Evolutionary conservation across 2,888 invertebrate genomes (phyloP).

Genomic region (Suillia variegata): DNA sequence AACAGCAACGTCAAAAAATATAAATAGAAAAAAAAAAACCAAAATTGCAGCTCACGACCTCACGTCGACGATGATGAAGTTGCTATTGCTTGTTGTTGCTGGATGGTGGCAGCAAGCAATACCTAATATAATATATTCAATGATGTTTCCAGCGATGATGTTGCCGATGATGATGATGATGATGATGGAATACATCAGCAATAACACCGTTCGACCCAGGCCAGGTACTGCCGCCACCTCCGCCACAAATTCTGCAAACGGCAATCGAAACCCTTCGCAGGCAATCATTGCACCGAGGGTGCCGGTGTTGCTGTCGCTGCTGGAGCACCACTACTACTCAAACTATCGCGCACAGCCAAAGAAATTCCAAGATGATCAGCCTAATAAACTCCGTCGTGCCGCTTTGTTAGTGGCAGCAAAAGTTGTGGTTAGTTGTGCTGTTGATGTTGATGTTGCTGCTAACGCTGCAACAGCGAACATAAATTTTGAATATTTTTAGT

Average conservation of each 20-base stretch:
- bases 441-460: not conserved
- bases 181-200: slow-evolving; percentile 1
- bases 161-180: not conserved
- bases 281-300: not conserved
- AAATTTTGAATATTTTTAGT: not conserved
- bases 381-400: not conserved
- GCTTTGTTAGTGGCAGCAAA: not conserved
- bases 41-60: slow-evolving; percentile 33
- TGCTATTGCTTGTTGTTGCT: slow-evolving; percentile 12
- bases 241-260: not conserved
- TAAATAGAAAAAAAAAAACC: not conserved
- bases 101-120: too few species aligned
- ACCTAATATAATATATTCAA: not conserved
- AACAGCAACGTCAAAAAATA: not conserved
- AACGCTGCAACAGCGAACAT: not conserved
- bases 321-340: too few species aligned
- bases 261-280: not conserved
- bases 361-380: not conserved
- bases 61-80: slow-evolving; percentile 33
- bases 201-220: not conserved
- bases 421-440: not conserved
- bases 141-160: not conserved
- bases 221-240: not conserved
- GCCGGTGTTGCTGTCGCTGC: not conserved
- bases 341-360: too few species aligned